Evolutionary conservation across 2,888 invertebrate genomes (phyloP), one percentile per base, ranked within the genome.

Genomic region (Tenthredo mesomela): DNA sequence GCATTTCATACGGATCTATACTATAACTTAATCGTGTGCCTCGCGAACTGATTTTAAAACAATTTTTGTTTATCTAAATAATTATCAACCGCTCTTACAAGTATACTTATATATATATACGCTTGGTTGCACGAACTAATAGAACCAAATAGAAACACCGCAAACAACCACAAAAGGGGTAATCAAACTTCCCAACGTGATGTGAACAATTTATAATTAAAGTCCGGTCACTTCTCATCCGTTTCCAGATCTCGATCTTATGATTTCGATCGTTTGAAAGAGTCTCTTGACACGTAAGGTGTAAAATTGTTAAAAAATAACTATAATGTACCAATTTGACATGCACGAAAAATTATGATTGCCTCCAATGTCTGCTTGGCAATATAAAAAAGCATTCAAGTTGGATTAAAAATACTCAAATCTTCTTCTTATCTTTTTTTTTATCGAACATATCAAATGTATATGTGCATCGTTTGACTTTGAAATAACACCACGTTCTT

Each of bases 101-200:
- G 43, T 37, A 40, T 40, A 29, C 25, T 43, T 40, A 6, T 4
- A 73, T 12, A 73, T 40, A 6, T 4, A 73, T 12, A 73, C 21
- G 9, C 61, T n/a, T n/a, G 54, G 6, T 43, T 43, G 37, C 43
- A 40, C 71, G 40, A 73, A 73, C 71, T 73, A 43, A 43, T 73
- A 43, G 25, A n/a, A 21, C n/a, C 21, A 9, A n/a, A n/a, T 5
- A n/a, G 9, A 71, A 54, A 71, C 43, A 21, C 21, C 40, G 43
- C 10, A 2, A 73, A 33, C 33, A 18, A 29, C 67, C 33, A 67
- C 33, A 18, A 67, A 33, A 73, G 40, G 25, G 12, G 71, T 43
- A n/a, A 73, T 43, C 40, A 73, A 73, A 73, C 71, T 43, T 73
- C 15, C n/a, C 43, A 43, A n/a, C 21, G 43, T 43, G 43, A 21